phyloP scores from a whole-genome alignment of 2,797 vertebrate genomes.

The Sebastes nivosus region DNA sequence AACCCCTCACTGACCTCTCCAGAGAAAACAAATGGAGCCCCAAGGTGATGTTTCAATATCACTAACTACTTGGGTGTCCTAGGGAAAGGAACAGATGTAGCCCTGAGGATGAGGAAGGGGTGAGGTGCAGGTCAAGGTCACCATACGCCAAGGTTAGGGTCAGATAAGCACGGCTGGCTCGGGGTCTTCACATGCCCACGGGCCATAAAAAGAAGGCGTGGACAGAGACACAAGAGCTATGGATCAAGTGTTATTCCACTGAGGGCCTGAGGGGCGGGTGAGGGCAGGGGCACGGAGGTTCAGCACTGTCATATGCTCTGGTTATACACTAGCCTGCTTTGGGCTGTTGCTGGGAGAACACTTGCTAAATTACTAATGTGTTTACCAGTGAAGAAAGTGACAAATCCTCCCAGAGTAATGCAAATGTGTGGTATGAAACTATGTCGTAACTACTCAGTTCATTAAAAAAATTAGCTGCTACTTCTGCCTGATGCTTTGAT shows the following conservation, averaged over 20 bases:
- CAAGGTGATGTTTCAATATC: slow-evolving; percentile 90
- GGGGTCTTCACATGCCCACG: slow-evolving; percentile 81
- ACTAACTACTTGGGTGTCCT: slow-evolving; percentile 87
- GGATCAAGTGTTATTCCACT: slow-evolving; percentile 83
- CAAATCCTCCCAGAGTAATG: not conserved
- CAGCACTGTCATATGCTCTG: slow-evolving; percentile 72
- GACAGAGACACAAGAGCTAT: slow-evolving; percentile 73
- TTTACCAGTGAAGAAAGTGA: slow-evolving; percentile 11
- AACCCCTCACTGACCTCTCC: slow-evolving; percentile 82
- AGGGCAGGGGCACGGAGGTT: slow-evolving; percentile 66
- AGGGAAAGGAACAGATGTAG: slow-evolving; percentile 87
- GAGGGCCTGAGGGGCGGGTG: slow-evolving; percentile 69
- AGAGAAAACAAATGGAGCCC: slow-evolving; percentile 88
- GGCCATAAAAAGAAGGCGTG: slow-evolving; percentile 78
- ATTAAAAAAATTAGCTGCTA: not conserved
- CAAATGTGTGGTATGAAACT: slow-evolving; percentile 9
- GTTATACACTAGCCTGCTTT: slow-evolving; percentile 55
- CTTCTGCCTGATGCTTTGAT: not conserved
- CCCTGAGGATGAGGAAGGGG: slow-evolving; percentile 83
- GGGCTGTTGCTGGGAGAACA: slow-evolving; percentile 40
- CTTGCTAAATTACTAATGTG: slow-evolving; percentile 40
- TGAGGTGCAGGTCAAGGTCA: slow-evolving; percentile 88
- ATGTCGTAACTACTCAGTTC: not conserved
- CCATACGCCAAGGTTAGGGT: slow-evolving; percentile 90
- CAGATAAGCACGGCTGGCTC: slow-evolving; percentile 86